A percentile compares a stretch with the other conserved stretches of the same genome.
Conservation (phyloP, 2,113 vertebrate species). For the Chunga burmeisteri region DNA sequence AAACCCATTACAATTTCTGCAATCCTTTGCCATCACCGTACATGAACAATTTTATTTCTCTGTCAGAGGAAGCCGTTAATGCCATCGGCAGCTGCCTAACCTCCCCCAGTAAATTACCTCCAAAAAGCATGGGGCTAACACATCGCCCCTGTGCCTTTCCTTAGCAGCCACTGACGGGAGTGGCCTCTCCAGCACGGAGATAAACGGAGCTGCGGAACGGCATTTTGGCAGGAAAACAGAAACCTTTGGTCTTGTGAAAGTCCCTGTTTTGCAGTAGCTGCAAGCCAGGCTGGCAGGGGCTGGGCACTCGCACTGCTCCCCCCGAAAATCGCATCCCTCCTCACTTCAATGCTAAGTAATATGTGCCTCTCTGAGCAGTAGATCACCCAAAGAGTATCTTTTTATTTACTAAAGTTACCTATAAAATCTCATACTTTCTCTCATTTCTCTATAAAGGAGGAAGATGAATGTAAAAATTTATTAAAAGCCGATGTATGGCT, state of each 20-base stretch:
- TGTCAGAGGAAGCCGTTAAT: not conserved
- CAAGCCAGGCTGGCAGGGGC: not conserved
- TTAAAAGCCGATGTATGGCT: not conserved
- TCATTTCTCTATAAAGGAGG: not conserved
- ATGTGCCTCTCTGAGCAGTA: not conserved
- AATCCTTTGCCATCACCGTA: not conserved
- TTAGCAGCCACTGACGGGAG: not conserved
- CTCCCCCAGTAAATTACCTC: not conserved
- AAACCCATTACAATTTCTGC: too few relatives aligned
- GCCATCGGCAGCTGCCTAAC: not conserved
- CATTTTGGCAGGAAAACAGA: not conserved
- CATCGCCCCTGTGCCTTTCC: not conserved
- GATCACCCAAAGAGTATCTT: not conserved
- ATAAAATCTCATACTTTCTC: not conserved
- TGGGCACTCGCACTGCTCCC: not conserved
- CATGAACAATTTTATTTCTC: not conserved
- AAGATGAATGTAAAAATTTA: not conserved
- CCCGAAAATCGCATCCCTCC: rapidly evolving
- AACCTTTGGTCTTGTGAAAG: not conserved
- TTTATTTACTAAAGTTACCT: not conserved
- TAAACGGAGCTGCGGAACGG: rapidly evolving
- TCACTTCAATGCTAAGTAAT: too few relatives aligned
- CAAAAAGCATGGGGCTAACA: not conserved
- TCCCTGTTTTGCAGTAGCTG: not conserved
- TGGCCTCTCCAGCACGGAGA: not conserved